These are phyloP conservation scores for Calyptommatus sinebrachiatus DNA, from an alignment of 2,113 vertebrate species.

Conservation along the genomic window DNA sequence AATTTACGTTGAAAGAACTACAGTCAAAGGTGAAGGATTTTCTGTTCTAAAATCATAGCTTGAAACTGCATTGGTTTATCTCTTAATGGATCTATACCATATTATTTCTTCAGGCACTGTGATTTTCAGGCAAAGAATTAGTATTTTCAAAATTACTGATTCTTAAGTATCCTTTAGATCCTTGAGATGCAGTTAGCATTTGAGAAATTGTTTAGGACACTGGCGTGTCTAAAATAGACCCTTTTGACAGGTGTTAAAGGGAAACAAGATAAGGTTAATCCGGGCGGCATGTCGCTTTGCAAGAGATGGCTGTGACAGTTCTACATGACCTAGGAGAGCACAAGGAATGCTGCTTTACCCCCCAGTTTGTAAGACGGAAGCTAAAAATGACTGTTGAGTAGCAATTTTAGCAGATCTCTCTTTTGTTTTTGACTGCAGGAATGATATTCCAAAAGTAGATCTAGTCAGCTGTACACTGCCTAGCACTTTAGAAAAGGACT, in stretches of 20 bases:
- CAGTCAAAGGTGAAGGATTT: not conserved
- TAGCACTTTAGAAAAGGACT: conserved; percentile 81
- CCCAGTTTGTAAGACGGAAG: conserved; percentile 30
- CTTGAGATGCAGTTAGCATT: conserved; percentile 53
- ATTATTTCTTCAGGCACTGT: not conserved
- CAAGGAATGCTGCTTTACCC: conserved; percentile 36
- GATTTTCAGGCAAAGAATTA: conserved; percentile 1
- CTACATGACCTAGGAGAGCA: conserved; percentile 23
- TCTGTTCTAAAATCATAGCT: not conserved
- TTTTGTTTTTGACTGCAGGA: conserved; percentile 81
- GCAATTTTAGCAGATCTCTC: conserved; percentile 43
- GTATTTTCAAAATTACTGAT: conserved; percentile 33
- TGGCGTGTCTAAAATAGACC: conserved; percentile 58
- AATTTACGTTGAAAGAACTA: conserved; percentile 10
- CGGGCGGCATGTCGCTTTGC: conserved; percentile 51
- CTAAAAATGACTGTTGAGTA: conserved; percentile 30
- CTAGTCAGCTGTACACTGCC: conserved; percentile 73
- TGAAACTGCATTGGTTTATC: not conserved
- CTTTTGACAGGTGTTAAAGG: conserved; percentile 69
- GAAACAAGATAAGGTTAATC: conserved; percentile 71
- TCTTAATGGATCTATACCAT: conserved; percentile 10
- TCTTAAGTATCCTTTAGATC: conserved; percentile 29
- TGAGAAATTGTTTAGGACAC: conserved; percentile 51
- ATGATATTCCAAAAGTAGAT: conserved; percentile 90
- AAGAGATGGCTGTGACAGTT: conserved; percentile 50